Evolutionary conservation across 2,113 vertebrate genomes (phyloP), one percentile per base, ranked within the genome.

Genomic region (Helogale parvula): DNA sequence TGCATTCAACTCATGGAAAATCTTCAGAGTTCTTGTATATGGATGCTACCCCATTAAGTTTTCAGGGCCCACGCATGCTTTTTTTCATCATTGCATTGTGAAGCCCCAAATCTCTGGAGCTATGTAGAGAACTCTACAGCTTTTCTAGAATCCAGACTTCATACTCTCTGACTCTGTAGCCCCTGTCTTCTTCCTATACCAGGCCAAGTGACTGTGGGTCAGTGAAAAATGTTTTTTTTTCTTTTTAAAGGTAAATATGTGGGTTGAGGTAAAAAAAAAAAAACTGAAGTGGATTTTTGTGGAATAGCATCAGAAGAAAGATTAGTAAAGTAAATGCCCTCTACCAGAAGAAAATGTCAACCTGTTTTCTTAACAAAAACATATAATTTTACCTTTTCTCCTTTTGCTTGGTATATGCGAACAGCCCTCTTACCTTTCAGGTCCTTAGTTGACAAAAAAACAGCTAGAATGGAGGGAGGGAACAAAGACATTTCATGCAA

Each of bases 301-400:
- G 69, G 72, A 86, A 41, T 97, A 80, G n/a, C 35, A 88, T 87
- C 84, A 84, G 35, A 96, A 82, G 74, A 96, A 92, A 94, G 35
- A 96, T 97, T 92, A 95, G 69, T 96, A 95, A 94, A 71, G 79
- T 85, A 93, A 96, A 91, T 0, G 1, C 60, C 69, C 14, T 92
- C 65, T 13, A 47, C 19, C 38, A 81, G 29, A 80, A 95, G 87
- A 96, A 97, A 98, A 97, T 93, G 92, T 71, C 76, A 87, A 79
- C 83, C 60, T 85, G 47, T 81, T 95, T 97, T 92, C 57, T 92
- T 93, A 96, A 68, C 90, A 60, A 90, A 95, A 95, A 93, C 74
- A 47, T 76, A 86, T 87, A 93, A 77, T 95, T 96, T 96, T 82
- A 33, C 45, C 35, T 38, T 47, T 50, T 52, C 17, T 13, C 21